Conservation (phyloP, 2,797 vertebrate species). For the Meda fulgida region DNA sequence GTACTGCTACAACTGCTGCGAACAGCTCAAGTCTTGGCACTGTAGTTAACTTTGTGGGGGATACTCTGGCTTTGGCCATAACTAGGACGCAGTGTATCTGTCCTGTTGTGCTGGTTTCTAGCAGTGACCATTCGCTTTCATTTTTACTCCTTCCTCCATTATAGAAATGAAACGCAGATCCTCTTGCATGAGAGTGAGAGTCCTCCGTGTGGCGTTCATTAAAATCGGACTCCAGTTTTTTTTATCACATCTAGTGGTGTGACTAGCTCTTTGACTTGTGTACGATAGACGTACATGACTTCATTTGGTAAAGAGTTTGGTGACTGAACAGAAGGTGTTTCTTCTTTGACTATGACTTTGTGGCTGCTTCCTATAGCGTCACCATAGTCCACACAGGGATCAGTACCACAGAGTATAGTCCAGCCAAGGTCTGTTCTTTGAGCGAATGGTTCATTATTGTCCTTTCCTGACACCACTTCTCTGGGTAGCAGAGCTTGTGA, state of each 20-base stretch:
- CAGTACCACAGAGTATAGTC: background rate
- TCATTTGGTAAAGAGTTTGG: background rate
- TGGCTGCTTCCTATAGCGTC: constrained; percentile 11
- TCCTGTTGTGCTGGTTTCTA: background rate
- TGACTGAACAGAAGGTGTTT: background rate
- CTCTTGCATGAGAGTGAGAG: background rate
- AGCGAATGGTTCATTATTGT: constrained; percentile 22
- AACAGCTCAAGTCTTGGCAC: background rate
- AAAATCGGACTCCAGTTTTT: background rate
- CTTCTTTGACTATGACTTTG: background rate
- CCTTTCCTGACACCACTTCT: constrained; percentile 50
- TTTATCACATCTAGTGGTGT: background rate
- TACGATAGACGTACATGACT: background rate
- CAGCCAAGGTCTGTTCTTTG: constrained; percentile 15
- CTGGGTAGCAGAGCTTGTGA: constrained; percentile 41
- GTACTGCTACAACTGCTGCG: background rate
- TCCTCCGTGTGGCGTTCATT: background rate
- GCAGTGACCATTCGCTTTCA: background rate
- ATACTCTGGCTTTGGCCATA: background rate
- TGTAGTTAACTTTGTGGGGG: background rate
- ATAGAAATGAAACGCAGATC: background rate
- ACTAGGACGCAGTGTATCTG: background rate
- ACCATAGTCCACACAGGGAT: constrained; percentile 1
- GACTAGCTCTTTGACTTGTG: background rate
- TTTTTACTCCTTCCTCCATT: background rate